Evolutionary conservation across 1,140 invertebrate species (phyloP).

Genomic region (Caenorhabditis remanei): DNA sequence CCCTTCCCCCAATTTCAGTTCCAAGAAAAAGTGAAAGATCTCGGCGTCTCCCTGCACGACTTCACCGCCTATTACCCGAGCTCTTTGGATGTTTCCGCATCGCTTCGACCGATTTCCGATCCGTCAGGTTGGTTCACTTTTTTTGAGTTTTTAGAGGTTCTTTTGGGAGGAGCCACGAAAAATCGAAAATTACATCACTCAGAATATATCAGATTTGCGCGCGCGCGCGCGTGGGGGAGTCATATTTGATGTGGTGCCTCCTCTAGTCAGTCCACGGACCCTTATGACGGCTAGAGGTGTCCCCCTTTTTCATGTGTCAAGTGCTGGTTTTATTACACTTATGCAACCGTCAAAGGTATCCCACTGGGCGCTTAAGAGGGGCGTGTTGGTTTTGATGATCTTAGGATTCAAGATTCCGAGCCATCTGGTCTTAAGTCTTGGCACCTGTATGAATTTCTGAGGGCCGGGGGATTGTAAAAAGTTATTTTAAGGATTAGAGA

Average conservation of each 20-base stretch:
- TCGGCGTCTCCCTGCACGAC: constrained; percentile 56
- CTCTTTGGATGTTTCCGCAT: constrained; percentile 55
- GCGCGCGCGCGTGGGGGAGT: background rate
- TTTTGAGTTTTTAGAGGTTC: background rate
- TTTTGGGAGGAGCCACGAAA: background rate
- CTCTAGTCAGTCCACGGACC: background rate
- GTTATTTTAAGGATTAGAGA: no score
- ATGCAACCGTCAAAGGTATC: constrained; percentile 45
- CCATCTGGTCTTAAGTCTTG: no score
- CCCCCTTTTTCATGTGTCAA: background rate
- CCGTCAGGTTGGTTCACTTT: constrained; percentile 40
- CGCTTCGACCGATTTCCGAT: constrained; percentile 57
- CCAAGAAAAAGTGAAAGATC: constrained; percentile 63
- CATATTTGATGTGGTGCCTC: constrained; percentile 41
- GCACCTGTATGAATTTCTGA: no score
- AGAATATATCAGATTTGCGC: constrained; percentile 44
- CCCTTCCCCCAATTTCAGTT: constrained; percentile 25
- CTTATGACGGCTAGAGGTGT: constrained; percentile 6
- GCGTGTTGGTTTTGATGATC: no score
- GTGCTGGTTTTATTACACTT: background rate
- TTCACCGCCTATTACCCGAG: constrained; percentile 58
- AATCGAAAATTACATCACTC: constrained; percentile 56
- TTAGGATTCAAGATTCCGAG: no score
- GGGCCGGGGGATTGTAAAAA: no score
- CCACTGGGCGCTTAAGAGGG: background rate